Base-by-base conservation (phyloP, 2,797 vertebrate species). In the Cynodonichthys magdalenae region DNA sequence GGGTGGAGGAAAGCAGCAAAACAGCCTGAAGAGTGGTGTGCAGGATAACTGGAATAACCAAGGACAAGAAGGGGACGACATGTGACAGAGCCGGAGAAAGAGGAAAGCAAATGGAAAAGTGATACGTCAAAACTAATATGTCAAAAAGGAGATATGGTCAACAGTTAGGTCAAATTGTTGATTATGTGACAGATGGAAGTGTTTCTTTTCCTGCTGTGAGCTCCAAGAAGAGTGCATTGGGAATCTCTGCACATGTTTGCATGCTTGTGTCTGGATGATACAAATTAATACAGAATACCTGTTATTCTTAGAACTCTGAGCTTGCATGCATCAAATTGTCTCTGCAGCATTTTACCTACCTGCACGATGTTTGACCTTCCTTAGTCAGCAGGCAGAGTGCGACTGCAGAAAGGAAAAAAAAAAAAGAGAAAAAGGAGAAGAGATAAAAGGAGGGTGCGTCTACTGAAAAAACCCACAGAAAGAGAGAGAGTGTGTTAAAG, bases 351-450 rank as follows among this genome's bases (percentile, higher is more conserved):
- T 77, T 77, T 74, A 59, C 39, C 54, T 71, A 87, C 74, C 78
- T 87, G 83, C 80, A 75, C 75, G 19, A 34, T 34, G 66, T 85
- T 84, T 92, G 90, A 92, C 90, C 90, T 92, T 90, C 87, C 85
- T 87, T 82, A 90, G 86, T 90, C 87, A 90, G 90, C 89, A 86
- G 53, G 66, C 77, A 66, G 76, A 68, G 77, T 59, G 75, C 50
- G 81, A 87, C 85, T 89, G 89, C 84, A 63, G 87, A 81, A 77
- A 73, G 81, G 66, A 68, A 59, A 67, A 59, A 66, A 31, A 31
- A 31, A 31, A 31, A 7, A 9, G 64, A 4, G 34, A 83, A 74
- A 56, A 72, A 57, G 76, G 59, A 60, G 73, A 56, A 77, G 71
- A 63, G 68, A 49, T 62, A 51, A 73, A 74, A 71, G 53, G 76